Evolutionary conservation across 1,140 invertebrate genomes (phyloP).

Genomic region (Scaptomyza montana): DNA sequence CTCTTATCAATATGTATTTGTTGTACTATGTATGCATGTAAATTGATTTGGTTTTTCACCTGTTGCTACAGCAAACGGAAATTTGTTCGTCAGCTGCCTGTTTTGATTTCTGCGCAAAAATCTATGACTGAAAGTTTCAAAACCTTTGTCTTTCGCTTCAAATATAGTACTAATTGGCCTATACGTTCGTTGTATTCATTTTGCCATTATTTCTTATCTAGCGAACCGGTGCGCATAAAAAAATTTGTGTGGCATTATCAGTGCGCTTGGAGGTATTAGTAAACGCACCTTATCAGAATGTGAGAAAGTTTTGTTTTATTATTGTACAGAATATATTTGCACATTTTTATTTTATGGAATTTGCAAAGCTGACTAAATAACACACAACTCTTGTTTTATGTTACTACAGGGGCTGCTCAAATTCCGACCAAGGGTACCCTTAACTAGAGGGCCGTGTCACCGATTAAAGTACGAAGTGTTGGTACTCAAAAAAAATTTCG

Average conservation of each 20-base stretch:
- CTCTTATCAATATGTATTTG: constrained; percentile 48
- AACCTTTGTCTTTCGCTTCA: constrained; percentile 58
- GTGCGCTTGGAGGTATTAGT: constrained; percentile 46
- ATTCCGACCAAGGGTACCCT: no score
- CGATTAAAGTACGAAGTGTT: no score
- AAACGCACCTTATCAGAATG: constrained; percentile 68
- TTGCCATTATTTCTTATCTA: constrained; percentile 60
- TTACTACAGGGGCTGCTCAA: no score
- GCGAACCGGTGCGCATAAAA: constrained; percentile 16
- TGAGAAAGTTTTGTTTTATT: constrained; percentile 28
- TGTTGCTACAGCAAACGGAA: constrained; percentile 56
- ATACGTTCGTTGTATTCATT: constrained; percentile 24
- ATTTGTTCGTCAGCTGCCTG: constrained; percentile 34
- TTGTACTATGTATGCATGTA: constrained; percentile 38
- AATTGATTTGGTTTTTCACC: constrained; percentile 56
- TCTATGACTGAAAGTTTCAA: neutral
- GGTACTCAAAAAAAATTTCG: no score
- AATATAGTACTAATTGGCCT: constrained; percentile 66
- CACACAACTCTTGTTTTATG: no score
- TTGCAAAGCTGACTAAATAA: neutral
- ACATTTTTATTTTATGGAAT: constrained; percentile 11
- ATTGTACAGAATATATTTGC: constrained; percentile 17
- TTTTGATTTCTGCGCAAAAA: constrained; percentile 15
- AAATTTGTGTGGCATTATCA: constrained; percentile 46
- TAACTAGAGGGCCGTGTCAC: no score